Base-by-base conservation (phyloP, 2,888 invertebrate genomes). In the Atrina japonica region DNA sequence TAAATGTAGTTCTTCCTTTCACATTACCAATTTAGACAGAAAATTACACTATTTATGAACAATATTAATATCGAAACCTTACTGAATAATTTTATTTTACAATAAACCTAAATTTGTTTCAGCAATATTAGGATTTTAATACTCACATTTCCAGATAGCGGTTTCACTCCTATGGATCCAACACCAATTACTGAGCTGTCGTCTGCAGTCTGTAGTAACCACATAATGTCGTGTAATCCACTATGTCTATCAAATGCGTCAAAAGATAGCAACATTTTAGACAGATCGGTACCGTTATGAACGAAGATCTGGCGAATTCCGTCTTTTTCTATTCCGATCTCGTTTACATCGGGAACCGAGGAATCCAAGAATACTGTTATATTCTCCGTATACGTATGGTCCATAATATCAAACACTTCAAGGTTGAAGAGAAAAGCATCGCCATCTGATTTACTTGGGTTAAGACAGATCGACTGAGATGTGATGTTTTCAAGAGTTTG, bases 191-290 rank as follows among this genome's bases (percentile, higher is more conserved):
- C 35, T 35, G 5, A 35, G 35, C 5, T 35, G n/a, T n/a, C n/a
- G n/a, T n/a, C n/a, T n/a, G n/a, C n/a, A n/a, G n/a, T n/a, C n/a
- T n/a, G n/a, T n/a, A n/a, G n/a, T n/a, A n/a, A n/a, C n/a, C 35
- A 35, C 11, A 35, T 11, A 11, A 35, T 7, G 35, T 35, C 35
- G 35, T 35, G 5, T 35, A 35, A 11, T 35, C 83, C 82, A 63
- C 83, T 82, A 64, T 83, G 81, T 9, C 64, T 65, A 66, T 83
- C 83, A 29, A 70, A 50, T 0, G 76, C 78, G 11, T 78, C 69
- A 43, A 82, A 79, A 9, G 69, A 29, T 11, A 83, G 49, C 16
- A 56, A 23, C 77, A 82, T 75, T 14, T 64, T 65, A 11, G 79
- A 77, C 16, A 83, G 70, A 45, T 83, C 83, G 9, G 66, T 76